Conservation (phyloP, 2,888 invertebrate species). For the Nasonovia ribisnigri region DNA sequence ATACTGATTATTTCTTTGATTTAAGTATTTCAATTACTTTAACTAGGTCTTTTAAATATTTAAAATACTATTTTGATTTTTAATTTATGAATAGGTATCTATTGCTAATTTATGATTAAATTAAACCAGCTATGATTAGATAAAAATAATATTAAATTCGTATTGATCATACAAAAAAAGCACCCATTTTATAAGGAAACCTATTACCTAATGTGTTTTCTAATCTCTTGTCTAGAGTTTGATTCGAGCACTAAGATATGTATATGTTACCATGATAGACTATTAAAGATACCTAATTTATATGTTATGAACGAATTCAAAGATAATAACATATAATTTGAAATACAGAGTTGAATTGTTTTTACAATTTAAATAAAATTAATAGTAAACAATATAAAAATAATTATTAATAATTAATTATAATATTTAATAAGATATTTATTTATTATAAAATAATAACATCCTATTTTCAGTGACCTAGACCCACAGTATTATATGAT, state of each 20-base stretch:
- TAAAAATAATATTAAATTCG: neutral
- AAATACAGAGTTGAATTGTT: neutral
- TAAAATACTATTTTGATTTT: neutral
- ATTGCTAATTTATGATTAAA: neutral
- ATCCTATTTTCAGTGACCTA: neutral
- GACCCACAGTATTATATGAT: neutral
- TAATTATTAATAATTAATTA: too few species aligned
- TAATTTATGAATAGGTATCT: neutral
- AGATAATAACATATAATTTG: neutral
- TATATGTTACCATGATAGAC: neutral
- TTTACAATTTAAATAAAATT: neutral
- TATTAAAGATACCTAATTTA: neutral
- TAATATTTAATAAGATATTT: too few species aligned
- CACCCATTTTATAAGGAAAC: neutral
- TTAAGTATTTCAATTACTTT: neutral
- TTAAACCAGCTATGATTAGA: neutral
- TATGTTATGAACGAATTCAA: neutral
- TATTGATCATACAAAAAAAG: neutral
- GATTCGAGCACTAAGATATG: neutral
- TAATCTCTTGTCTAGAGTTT: neutral
- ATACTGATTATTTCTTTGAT: neutral
- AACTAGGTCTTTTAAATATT: neutral
- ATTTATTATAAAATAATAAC: too few species aligned
- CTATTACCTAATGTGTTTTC: neutral
- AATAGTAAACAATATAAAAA: neutral